These are phyloP conservation scores for Acipenser ruthenus DNA, from an alignment of 2,797 vertebrate species.

Conservation along the genomic window DNA sequence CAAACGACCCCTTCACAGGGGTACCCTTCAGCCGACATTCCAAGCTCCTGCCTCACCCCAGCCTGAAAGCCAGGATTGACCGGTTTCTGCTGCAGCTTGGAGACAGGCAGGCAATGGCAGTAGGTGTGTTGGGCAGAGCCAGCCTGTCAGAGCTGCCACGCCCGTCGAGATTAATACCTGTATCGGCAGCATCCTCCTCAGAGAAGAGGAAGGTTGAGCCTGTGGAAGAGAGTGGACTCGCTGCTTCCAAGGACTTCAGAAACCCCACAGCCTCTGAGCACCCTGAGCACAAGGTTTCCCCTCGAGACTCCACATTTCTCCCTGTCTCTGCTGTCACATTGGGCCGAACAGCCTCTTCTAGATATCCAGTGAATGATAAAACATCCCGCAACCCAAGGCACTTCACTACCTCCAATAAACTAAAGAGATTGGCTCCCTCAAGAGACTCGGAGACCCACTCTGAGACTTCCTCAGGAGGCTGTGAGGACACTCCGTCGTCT, in stretches of 20 bases:
- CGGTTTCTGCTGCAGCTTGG: slow-evolving; percentile 76
- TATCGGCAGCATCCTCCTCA: slow-evolving; percentile 41
- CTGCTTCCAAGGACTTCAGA: not conserved
- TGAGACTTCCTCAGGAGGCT: not conserved
- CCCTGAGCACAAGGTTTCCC: slow-evolving; percentile 11
- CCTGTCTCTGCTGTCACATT: too few relatives aligned
- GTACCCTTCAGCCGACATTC: slow-evolving; percentile 77
- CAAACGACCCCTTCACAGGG: slow-evolving; percentile 87
- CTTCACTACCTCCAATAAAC: too few relatives aligned
- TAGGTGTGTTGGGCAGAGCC: slow-evolving; percentile 19
- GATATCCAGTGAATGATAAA: too few relatives aligned
- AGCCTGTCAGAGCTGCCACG: slow-evolving; percentile 35
- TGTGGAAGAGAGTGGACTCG: slow-evolving; percentile 26
- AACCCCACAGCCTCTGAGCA: slow-evolving; percentile 4
- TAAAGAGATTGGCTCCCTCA: too few relatives aligned
- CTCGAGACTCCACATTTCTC: too few relatives aligned
- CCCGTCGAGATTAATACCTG: slow-evolving; percentile 47
- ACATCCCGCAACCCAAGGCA: too few relatives aligned
- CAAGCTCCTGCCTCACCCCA: slow-evolving; percentile 77
- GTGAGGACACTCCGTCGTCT: not conserved
- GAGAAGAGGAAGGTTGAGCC: slow-evolving; percentile 58
- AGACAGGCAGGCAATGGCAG: slow-evolving; percentile 24
- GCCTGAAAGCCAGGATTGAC: slow-evolving; percentile 85
- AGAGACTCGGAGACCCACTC: not conserved
- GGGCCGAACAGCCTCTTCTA: too few relatives aligned